Base-by-base conservation (phyloP, 2,888 invertebrate species). In the Aromia moschata region DNA sequence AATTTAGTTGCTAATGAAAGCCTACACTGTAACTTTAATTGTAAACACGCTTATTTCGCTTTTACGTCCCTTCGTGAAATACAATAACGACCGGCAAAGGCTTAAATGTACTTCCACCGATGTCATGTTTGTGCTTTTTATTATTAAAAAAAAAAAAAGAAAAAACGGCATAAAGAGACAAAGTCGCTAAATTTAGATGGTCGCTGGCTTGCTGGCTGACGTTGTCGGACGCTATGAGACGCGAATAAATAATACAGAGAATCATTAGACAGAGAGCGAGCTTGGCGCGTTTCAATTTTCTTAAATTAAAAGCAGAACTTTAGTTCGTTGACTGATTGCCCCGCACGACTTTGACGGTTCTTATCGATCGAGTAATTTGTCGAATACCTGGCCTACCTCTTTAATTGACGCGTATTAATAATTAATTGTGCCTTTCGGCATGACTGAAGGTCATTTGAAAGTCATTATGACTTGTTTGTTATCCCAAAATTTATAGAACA, bases 1-100 rank as follows among this genome's bases (percentile, higher is more conserved):
- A 64, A 64, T 61, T 64, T 64, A 33, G 52, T 59, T 57, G 43
- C 44, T 57, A 64, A 64, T 62, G 56, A 62, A 64, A 61, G 52
- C 58, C 36, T 60, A 46, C 43, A 54, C 52, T 36, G 52, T 56
- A 60, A 56, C 60, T 56, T 40, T 30, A 55, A 55, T 55, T 56
- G 51, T 49, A 45, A 59, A 59, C 49, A 59, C 51, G 54, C 49
- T 49, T 47, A 43, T 18, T 30, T 57, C 36, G 57, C 33, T 17
- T 57, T 57, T 57, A 57, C 52, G 57, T 38, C 30, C 20, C 31
- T 47, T 47, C 41, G 41, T 53, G 53, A 53, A 53, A 53, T 36
- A 36, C 43, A 53, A 31, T 47, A 31, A 41, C 36, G 46, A 41
- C 31, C 41, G 16, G 15, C 36, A 5, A n/a, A 49, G 41, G 25